Conservation (phyloP, 2,113 vertebrate species). For the Hemicordylus capensis region DNA sequence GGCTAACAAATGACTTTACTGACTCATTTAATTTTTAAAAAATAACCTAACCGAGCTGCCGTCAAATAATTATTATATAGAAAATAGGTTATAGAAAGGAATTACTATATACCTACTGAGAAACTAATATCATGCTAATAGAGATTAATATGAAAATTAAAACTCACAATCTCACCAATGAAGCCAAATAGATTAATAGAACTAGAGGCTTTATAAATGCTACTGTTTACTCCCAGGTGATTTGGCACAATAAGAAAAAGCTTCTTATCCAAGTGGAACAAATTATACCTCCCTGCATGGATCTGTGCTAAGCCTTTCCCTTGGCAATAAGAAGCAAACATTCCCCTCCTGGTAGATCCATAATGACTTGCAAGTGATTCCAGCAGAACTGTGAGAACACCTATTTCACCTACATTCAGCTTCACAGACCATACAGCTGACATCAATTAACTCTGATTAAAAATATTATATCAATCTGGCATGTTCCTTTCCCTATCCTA, state of each 20-base stretch:
- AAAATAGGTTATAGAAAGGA: not conserved
- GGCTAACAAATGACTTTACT: not conserved
- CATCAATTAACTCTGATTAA: conserved; percentile 63
- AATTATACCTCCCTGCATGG: conserved; percentile 41
- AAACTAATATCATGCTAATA: not conserved
- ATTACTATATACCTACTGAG: not conserved
- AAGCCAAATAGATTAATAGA: not conserved
- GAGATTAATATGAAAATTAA: conserved; percentile 15
- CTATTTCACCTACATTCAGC: conserved; percentile 19
- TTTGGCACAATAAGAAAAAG: conserved; percentile 45
- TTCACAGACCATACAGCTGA: conserved; percentile 32
- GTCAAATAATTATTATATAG: not conserved
- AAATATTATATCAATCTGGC: conserved; percentile 37
- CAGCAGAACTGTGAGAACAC: conserved; percentile 35
- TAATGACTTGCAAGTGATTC: conserved; percentile 40
- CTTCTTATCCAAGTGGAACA: conserved; percentile 41
- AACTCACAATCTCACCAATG: rapidly evolving
- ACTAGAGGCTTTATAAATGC: not conserved
- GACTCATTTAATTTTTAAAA: not conserved
- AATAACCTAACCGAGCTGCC: not conserved
- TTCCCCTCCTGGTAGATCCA: not conserved
- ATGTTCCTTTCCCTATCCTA: conserved; percentile 2
- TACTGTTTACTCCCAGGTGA: conserved; percentile 22
- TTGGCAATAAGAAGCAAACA: conserved; percentile 32
- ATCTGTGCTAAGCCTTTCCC: conserved; percentile 26